Percentiles rank a stretch among this genome's conserved stretches.
Conservation (phyloP, 23 tunicate species). For the Trididemnum nubilum region DNA sequence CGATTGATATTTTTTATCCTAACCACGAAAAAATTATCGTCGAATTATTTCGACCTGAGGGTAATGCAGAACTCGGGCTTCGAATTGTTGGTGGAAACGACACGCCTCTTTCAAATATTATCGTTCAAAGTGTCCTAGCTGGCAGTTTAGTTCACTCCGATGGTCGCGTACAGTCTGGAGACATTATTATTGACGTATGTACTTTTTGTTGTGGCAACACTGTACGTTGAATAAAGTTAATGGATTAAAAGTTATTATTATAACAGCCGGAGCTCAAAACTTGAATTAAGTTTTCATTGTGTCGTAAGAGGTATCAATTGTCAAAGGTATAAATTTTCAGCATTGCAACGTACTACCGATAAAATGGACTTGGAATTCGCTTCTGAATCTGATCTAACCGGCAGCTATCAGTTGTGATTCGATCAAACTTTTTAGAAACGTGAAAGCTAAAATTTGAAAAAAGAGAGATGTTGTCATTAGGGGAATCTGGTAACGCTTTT, state of each 20-base stretch:
- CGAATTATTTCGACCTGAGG: conserved; percentile 70
- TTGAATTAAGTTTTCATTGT: not conserved
- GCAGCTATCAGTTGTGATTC: too few relatives aligned
- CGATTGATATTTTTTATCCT: conserved; percentile 49
- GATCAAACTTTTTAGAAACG: too few relatives aligned
- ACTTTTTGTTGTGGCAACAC: too few relatives aligned
- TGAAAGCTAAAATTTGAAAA: too few relatives aligned
- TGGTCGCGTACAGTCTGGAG: conserved; percentile 68
- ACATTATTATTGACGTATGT: conserved; percentile 60
- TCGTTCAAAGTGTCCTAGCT: conserved; percentile 50
- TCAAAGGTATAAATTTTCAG: too few relatives aligned
- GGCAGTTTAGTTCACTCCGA: conserved; percentile 39
- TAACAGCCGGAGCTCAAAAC: not conserved
- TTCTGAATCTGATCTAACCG: too few relatives aligned
- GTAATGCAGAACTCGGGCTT: conserved; percentile 58
- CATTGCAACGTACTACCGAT: too few relatives aligned
- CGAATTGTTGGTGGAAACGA: conserved; percentile 86
- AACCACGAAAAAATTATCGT: conserved; percentile 35
- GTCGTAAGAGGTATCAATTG: too few relatives aligned
- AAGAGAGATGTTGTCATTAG: too few relatives aligned
- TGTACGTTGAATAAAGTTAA: too few relatives aligned
- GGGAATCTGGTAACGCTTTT: too few relatives aligned
- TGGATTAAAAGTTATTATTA: not conserved
- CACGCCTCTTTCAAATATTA: conserved; percentile 63
- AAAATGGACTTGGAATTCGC: too few relatives aligned